Evolutionary conservation across 2,113 vertebrate species (phyloP).

Genomic region (Brevimyrus niger): DNA sequence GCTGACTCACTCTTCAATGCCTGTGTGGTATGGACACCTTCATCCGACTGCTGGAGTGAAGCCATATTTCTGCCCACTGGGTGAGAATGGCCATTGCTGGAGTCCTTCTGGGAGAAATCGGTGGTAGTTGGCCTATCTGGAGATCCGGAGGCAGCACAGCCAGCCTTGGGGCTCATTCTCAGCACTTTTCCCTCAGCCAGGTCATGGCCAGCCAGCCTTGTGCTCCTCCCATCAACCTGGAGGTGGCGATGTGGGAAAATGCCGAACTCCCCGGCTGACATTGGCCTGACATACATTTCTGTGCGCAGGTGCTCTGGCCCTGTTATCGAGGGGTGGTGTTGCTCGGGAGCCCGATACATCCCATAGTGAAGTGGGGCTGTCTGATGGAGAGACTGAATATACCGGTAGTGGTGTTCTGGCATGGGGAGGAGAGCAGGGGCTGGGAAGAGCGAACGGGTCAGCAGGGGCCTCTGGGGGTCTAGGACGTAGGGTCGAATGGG

Average conservation of each 20-base stretch:
- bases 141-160: constrained; percentile 83
- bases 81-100: constrained; percentile 26
- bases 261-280: constrained; percentile 52
- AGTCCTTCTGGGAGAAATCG: constrained; percentile 70
- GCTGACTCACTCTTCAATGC: constrained; percentile 44
- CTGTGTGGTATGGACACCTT: constrained; percentile 35
- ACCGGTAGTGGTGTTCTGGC: constrained; percentile 70
- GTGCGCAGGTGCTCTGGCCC: constrained; percentile 46
- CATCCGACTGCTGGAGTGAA: constrained; percentile 46
- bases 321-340: constrained; percentile 42
- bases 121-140: constrained; percentile 81
- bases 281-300: constrained; percentile 58
- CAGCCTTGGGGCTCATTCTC: constrained; percentile 81
- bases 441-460: constrained; percentile 65
- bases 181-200: constrained; percentile 62
- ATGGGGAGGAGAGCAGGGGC: constrained; percentile 52
- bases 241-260: constrained; percentile 51
- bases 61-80: constrained; percentile 30
- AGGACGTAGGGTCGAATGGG: constrained; percentile 54
- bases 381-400: constrained; percentile 69
- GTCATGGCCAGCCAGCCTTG: constrained; percentile 13
- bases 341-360: constrained; percentile 69
- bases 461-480: constrained; percentile 73
- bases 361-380: constrained; percentile 65
- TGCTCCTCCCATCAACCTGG: constrained; percentile 32